Evolutionary conservation across 2,888 invertebrate species (phyloP).

Genomic region (Dicranocentrus wangi): DNA sequence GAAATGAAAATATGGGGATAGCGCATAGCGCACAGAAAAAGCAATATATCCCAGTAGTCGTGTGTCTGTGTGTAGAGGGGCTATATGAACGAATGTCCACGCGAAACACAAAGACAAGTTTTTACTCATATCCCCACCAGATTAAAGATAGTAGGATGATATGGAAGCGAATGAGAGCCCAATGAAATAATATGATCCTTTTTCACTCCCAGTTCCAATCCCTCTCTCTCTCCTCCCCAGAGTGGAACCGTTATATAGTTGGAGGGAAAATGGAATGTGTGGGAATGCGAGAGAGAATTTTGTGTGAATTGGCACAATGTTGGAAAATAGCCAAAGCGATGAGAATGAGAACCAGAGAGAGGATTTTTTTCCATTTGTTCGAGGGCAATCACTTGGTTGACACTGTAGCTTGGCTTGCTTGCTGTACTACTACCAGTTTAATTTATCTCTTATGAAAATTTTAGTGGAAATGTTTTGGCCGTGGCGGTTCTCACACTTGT

Average conservation of each 20-base stretch:
- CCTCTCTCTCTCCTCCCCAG: background rate
- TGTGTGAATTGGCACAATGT: slow-evolving; percentile 35
- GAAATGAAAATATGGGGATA: slow-evolving; percentile 8
- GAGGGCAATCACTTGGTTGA: background rate
- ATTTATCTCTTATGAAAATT: too few species aligned
- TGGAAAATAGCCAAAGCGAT: slow-evolving; percentile 31
- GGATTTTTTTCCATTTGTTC: background rate
- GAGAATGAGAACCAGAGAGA: background rate
- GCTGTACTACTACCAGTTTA: too few species aligned
- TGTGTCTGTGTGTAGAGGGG: too few species aligned
- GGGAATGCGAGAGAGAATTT: slow-evolving; percentile 6
- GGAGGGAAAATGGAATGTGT: background rate
- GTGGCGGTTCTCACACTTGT: too few species aligned
- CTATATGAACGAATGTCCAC: background rate
- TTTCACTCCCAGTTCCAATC: background rate
- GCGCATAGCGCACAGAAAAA: background rate
- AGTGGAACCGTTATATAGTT: background rate
- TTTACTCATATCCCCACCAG: background rate
- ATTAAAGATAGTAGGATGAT: slow-evolving; percentile 4
- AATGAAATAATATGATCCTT: slow-evolving; percentile 1
- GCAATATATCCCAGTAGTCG: background rate
- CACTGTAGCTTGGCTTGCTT: background rate
- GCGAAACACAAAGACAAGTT: background rate
- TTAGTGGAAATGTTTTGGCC: too few species aligned
- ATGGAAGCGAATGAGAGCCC: background rate